Evolutionary conservation across 92 coral and sea anemone genomes (phyloP).

Genomic region (Diadumene lineata): DNA sequence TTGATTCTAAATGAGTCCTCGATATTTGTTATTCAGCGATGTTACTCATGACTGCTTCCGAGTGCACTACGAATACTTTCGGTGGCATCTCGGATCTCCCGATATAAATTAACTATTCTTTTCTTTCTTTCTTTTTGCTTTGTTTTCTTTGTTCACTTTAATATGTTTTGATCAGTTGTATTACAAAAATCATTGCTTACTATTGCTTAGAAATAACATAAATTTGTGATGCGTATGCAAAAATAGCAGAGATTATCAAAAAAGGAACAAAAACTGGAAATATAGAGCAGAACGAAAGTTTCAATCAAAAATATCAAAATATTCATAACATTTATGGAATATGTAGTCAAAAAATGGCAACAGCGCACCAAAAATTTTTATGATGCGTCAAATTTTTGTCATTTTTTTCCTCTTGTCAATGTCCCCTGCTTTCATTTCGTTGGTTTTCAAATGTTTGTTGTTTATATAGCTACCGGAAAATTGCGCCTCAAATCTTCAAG

Average conservation of each 20-base stretch:
- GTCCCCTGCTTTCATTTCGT: not conserved
- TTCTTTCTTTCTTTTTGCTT: no score
- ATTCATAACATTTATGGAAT: not conserved
- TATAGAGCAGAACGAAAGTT: not conserved
- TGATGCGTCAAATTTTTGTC: not conserved
- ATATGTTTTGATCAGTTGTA: no score
- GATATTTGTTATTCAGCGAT: conserved; percentile 12
- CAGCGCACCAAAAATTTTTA: no score
- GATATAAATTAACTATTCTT: no score
- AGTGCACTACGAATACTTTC: conserved; percentile 2
- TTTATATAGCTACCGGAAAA: not conserved
- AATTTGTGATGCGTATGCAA: no score
- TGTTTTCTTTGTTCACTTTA: no score
- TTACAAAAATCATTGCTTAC: no score
- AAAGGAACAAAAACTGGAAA: no score
- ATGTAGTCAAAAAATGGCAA: not conserved
- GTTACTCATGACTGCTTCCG: conserved; percentile 10
- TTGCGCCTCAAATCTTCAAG: not conserved
- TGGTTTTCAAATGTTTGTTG: not conserved
- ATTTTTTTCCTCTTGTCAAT: not conserved
- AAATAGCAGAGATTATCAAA: no score
- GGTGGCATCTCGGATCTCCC: not conserved
- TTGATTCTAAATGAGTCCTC: not conserved
- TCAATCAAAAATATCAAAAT: no score
- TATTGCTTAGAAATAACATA: no score